Percentiles rank a stretch among this genome's conserved stretches.
phyloP scores from a whole-genome alignment of 2,888 invertebrate genomes.

The Teleogryllus oceanicus region DNA sequence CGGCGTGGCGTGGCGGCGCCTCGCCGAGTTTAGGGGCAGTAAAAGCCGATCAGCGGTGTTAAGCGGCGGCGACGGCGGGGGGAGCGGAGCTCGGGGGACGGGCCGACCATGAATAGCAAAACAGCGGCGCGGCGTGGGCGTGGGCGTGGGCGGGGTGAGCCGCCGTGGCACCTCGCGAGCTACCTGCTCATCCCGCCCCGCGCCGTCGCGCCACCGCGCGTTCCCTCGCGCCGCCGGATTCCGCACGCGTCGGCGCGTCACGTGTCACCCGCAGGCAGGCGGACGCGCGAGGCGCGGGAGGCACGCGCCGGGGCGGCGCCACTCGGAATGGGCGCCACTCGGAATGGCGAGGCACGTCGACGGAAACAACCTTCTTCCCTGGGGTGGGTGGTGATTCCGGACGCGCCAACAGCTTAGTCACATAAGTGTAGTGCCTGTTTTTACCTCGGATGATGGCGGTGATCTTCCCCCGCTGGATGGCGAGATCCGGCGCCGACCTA shows the following conservation, averaged over 20 bases:
- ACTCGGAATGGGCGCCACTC: too few species aligned
- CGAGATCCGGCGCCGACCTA: too few species aligned
- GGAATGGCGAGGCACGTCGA: too few species aligned
- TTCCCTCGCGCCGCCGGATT: not conserved
- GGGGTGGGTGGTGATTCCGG: too few species aligned
- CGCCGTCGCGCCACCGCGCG: not conserved
- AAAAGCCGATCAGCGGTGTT: conserved; percentile 18
- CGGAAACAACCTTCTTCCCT: too few species aligned
- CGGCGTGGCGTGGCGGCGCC: not conserved
- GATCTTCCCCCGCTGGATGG: too few species aligned
- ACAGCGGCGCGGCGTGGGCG: not conserved
- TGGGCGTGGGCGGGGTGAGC: not conserved
- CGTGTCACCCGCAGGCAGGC: conserved; percentile 7
- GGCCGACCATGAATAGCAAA: conserved; percentile 5
- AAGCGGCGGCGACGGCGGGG: not conserved
- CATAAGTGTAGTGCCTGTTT: too few species aligned
- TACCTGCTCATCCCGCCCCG: not conserved
- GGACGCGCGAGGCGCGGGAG: not conserved
- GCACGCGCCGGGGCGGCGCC: not conserved
- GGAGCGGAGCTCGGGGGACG: not conserved
- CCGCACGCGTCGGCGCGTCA: conserved; percentile 8
- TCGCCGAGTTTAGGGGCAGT: conserved; percentile 18
- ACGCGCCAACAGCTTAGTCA: too few species aligned
- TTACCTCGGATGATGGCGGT: too few species aligned
- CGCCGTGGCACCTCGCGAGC: not conserved